phyloP scores from a whole-genome alignment of 2,797 vertebrate species.

The Lepus townsendii region DNA sequence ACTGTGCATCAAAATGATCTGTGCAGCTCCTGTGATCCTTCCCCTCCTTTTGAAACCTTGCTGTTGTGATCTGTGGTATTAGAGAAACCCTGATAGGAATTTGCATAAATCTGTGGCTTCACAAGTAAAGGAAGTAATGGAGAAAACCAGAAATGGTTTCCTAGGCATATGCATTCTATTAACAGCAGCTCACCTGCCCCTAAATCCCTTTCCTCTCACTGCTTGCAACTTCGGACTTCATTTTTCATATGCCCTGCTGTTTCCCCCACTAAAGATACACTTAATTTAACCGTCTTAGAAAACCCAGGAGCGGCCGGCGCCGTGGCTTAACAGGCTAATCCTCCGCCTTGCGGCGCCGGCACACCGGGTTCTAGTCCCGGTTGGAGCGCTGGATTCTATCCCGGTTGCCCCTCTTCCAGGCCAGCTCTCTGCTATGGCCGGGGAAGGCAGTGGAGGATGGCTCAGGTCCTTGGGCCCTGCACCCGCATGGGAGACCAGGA shows the following conservation, averaged over 20 bases:
- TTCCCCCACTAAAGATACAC: not conserved
- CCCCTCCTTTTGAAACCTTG: not conserved
- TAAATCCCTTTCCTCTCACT: not conserved
- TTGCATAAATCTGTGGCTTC: not conserved
- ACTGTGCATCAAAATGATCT: not conserved
- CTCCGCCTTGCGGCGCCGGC: too few species aligned
- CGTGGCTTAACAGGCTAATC: too few species aligned
- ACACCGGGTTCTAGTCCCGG: too few species aligned
- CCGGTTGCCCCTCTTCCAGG: too few species aligned
- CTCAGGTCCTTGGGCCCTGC: too few species aligned
- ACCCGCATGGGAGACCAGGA: too few species aligned
- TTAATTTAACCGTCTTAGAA: not conserved
- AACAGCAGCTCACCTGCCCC: not conserved
- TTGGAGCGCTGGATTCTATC: too few species aligned
- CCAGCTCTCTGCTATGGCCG: too few species aligned
- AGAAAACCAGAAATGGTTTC: not conserved
- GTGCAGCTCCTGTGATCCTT: not conserved
- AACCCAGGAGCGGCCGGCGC: too few species aligned
- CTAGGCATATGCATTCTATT: not conserved
- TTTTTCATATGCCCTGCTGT: not conserved
- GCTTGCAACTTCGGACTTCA: not conserved
- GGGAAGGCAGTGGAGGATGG: too few species aligned
- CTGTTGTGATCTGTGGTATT: not conserved
- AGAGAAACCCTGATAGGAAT: not conserved
- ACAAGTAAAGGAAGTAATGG: not conserved